These are phyloP conservation scores for Gastracanthus pulcherrimus DNA, from an alignment of 2,888 invertebrate species.

Conservation along the genomic window DNA sequence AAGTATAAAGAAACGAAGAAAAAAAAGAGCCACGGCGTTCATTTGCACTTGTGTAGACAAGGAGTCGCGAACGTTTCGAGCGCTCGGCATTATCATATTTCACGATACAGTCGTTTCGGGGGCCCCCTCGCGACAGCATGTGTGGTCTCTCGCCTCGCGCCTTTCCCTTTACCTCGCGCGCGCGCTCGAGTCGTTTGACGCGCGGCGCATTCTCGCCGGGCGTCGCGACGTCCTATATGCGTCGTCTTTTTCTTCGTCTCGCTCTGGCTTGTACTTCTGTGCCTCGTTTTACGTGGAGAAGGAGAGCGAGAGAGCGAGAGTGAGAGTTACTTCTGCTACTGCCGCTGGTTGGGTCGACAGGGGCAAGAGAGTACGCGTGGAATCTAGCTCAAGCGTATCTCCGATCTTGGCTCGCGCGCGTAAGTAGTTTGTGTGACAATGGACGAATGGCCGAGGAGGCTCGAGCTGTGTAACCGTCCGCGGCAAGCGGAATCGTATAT, in stretches of 20 bases:
- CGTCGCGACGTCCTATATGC: not conserved
- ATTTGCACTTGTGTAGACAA: conserved; percentile 57
- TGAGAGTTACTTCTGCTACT: not conserved
- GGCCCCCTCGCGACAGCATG: conserved; percentile 54
- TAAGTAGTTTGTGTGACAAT: conserved; percentile 24
- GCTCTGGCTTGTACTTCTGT: not conserved
- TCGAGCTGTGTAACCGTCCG: not conserved
- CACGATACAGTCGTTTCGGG: conserved; percentile 74
- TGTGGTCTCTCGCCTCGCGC: conserved; percentile 35
- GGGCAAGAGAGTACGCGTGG: not conserved
- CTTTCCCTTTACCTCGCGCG: conserved; percentile 26
- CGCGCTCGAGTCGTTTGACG: not conserved
- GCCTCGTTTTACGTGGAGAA: not conserved
- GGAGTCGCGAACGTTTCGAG: conserved; percentile 38
- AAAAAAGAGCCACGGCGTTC: conserved; percentile 26
- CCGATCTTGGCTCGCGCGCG: not conserved
- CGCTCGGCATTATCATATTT: conserved; percentile 74
- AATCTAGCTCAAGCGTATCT: conserved; percentile 10
- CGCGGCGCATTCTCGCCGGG: not conserved
- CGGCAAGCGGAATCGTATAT: not conserved
- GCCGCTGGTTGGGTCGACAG: not conserved
- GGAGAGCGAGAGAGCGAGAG: not conserved
- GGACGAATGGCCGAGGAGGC: conserved; percentile 8
- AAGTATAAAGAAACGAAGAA: not conserved
- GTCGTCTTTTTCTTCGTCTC: not conserved